Base-by-base conservation (phyloP, 2,113 vertebrate genomes). In the Silurus asotus region DNA sequence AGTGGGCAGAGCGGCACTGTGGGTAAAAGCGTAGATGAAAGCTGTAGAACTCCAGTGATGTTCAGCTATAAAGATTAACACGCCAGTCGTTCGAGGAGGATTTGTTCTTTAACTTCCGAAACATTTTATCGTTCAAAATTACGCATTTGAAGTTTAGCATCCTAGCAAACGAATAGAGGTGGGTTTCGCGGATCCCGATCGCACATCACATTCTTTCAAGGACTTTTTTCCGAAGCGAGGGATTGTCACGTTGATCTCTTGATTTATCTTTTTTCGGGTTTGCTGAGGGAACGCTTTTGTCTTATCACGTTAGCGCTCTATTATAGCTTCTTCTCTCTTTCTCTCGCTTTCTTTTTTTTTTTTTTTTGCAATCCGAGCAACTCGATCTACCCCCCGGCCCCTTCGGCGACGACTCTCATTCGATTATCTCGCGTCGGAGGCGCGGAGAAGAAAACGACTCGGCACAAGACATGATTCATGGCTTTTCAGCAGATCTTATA, bases 231-330 rank as follows among this genome's bases (percentile, higher is more conserved):
- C 45, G 51, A 45, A 11, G 80, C 83, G 85, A 72, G 48, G 49
- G 45, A 67, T 51, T 82, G 14, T 75, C 25, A 72, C 51, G 53
- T 81, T 59, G 59, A 70, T 55, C 45, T 11, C 64, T 81, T 85
- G 88, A 88, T 93, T 92, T 84, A 84, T 92, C 85, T 87, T 13
- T 13, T 45, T 59, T 37, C n/a, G 37, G 81, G 37, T 37, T 80
- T 87, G 67, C 86, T 70, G 70, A 37, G 59, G 78, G 82, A 88
- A 76, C 70, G 53, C 64, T 84, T 37, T 88, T 85, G 77, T 88
- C 78, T 85, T 86, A 84, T 88, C 76, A 51, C n/a, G 76, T 84
- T 89, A 88, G 77, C 37, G 76, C 85, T 84, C 64, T 74, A 70
- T 80, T 86, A 80, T 83, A 59, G 76, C 45, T 70, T 65, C 45